phyloP scores from a whole-genome alignment of 2,113 vertebrate genomes.

The Sphaerodactylus townsendi region DNA sequence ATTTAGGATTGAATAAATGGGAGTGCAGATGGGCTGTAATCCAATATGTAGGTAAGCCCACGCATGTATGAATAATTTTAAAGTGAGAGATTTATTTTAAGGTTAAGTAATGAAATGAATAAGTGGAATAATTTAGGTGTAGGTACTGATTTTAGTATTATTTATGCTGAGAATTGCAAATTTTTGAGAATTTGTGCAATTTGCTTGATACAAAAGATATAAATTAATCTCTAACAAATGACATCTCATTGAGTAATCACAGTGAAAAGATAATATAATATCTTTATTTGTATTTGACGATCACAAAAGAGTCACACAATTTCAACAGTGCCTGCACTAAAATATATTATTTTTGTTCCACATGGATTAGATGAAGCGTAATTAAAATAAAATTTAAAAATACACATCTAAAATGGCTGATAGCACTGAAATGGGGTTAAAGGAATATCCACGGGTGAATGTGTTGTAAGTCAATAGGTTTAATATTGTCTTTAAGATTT shows the following conservation, averaged over 20 bases:
- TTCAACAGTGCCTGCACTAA: background rate
- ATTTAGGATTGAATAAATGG: too few species aligned
- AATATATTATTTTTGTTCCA: background rate
- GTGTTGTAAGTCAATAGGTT: background rate
- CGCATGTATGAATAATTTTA: too few species aligned
- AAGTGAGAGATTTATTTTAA: too few species aligned
- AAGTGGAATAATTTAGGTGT: too few species aligned
- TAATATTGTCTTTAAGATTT: background rate
- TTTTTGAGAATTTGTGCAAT: rapidly evolving
- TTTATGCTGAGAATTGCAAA: too few species aligned
- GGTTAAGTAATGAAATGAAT: too few species aligned
- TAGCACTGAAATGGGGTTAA: background rate
- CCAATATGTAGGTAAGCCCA: too few species aligned
- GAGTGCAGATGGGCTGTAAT: too few species aligned
- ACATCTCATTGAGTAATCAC: background rate
- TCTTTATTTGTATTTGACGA: background rate
- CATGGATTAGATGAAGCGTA: constrained; percentile 6
- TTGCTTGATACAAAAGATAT: background rate
- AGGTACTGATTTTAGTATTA: too few species aligned
- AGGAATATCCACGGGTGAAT: background rate
- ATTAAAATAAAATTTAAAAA: background rate
- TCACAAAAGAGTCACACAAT: background rate
- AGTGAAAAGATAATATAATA: background rate
- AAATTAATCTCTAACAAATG: background rate
- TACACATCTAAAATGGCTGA: background rate